These are phyloP conservation scores for Peromyscus melanophrys DNA, from an alignment of 2,797 vertebrate genomes.

Conservation along the genomic window DNA sequence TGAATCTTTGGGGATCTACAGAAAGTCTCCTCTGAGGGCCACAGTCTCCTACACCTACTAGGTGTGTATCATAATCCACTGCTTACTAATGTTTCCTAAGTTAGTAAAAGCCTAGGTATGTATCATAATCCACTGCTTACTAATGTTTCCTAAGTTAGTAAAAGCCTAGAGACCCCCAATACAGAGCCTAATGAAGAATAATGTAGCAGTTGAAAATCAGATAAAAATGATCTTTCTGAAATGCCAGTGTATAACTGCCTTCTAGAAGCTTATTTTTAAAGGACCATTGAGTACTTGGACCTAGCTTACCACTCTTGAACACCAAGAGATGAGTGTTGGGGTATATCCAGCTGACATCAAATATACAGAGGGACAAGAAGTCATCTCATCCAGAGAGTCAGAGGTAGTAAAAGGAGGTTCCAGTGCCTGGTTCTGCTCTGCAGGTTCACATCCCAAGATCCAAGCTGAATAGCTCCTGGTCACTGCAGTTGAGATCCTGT, in stretches of 20 bases:
- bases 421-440: not conserved
- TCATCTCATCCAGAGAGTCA: not conserved
- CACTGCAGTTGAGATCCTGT: accelerated
- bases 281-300: not conserved
- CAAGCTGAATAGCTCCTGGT: not conserved
- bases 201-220: not conserved
- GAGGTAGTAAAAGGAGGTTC: not conserved
- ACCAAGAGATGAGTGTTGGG: not conserved
- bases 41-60: not conserved
- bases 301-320: not conserved
- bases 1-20: not conserved
- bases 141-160: not conserved
- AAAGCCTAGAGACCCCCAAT: not conserved
- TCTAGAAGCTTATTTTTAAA: slow-evolving; percentile 5
- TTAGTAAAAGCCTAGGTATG: not conserved
- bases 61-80: no score
- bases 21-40: not conserved
- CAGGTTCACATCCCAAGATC: not conserved
- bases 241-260: not conserved
- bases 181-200: not conserved
- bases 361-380: not conserved
- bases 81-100: not conserved
- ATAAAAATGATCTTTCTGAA: slow-evolving; percentile 23
- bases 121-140: not conserved
- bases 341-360: not conserved